A percentile compares a stretch with the other conserved stretches of the same genome.
Conservation (phyloP, 2,113 vertebrate genomes). For the Scomber colias region DNA sequence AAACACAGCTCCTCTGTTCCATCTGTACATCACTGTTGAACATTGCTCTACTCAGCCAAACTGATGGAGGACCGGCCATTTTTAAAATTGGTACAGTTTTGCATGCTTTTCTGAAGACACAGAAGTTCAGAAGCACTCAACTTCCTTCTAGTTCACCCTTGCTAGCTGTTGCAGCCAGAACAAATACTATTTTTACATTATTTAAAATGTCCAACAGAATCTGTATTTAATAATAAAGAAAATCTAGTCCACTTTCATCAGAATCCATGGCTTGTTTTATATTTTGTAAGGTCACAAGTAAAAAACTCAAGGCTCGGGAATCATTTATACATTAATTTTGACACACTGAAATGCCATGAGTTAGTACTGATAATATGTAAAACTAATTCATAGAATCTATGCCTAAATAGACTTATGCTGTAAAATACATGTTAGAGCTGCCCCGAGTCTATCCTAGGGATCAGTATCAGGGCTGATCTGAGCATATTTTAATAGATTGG, state of each 20-base stretch:
- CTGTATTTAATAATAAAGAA: constrained; percentile 7
- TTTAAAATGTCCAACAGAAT: neutral
- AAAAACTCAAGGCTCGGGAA: neutral
- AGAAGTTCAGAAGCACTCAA: neutral
- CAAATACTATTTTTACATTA: neutral
- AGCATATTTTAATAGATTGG: too few relatives aligned
- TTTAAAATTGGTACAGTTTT: neutral
- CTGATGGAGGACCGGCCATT: constrained; percentile 14
- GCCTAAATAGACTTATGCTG: too few relatives aligned
- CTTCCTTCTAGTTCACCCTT: neutral
- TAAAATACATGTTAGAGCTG: too few relatives aligned
- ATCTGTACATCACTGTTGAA: neutral
- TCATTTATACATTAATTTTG: neutral
- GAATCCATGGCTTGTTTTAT: neutral
- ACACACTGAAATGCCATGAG: neutral
- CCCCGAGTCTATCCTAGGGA: too few relatives aligned
- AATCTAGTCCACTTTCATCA: neutral
- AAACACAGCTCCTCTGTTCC: neutral
- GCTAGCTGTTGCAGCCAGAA: neutral
- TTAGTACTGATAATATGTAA: too few relatives aligned
- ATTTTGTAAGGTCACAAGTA: neutral
- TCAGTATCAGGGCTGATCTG: too few relatives aligned
- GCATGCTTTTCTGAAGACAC: constrained; percentile 7
- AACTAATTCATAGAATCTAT: too few relatives aligned
- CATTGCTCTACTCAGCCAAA: neutral